Percentiles rank a stretch among this genome's conserved stretches.
phyloP scores from a whole-genome alignment of 2,113 vertebrate genomes.

The Stercorarius parasiticus region DNA sequence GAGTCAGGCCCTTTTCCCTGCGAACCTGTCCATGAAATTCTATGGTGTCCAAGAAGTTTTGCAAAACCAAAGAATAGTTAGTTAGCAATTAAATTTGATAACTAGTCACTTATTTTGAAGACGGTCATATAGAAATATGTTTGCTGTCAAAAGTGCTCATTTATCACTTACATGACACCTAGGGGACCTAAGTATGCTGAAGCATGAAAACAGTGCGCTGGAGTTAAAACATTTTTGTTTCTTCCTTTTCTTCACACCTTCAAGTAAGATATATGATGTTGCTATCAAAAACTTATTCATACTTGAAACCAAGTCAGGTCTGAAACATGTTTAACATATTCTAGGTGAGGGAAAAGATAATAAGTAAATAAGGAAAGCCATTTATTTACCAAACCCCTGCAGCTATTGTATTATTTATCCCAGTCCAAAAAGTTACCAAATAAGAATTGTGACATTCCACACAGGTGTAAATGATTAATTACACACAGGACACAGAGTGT shows the following conservation, averaged over 20 bases:
- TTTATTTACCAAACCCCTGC: background rate
- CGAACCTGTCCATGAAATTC: background rate
- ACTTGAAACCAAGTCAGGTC: background rate
- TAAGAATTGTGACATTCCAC: background rate
- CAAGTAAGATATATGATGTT: background rate
- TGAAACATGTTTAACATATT: background rate
- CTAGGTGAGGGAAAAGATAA: background rate
- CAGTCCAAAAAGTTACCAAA: background rate
- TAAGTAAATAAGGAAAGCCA: slow-evolving; percentile 16
- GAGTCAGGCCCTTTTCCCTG: background rate
- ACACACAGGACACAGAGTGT: background rate
- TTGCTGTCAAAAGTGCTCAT: background rate
- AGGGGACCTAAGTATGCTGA: background rate
- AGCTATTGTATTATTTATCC: background rate
- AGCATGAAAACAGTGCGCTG: background rate
- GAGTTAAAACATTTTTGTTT: background rate
- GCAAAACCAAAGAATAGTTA: background rate
- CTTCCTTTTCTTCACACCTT: background rate
- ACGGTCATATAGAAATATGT: background rate
- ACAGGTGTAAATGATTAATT: slow-evolving; percentile 5
- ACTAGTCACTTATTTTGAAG: background rate
- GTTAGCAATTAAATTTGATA: background rate
- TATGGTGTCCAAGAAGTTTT: background rate
- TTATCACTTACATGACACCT: background rate
- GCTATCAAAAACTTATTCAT: background rate